phyloP scores from a whole-genome alignment of 2,797 vertebrate genomes.

The Falco peregrinus region DNA sequence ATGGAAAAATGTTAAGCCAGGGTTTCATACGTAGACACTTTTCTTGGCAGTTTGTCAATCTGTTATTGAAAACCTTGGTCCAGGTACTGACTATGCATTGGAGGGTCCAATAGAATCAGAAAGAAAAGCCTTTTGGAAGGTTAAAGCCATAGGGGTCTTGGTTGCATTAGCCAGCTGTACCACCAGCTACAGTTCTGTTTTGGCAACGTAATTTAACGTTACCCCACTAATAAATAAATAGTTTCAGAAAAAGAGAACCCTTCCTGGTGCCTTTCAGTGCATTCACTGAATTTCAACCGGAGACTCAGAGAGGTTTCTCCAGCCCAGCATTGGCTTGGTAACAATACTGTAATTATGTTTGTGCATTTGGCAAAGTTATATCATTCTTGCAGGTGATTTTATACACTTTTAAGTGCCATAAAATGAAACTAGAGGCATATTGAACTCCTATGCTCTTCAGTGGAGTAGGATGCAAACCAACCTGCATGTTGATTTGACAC shows the following conservation, averaged over 20 bases:
- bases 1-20: no score
- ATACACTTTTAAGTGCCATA: background rate
- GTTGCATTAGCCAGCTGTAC: background rate
- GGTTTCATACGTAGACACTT: background rate
- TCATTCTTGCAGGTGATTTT: background rate
- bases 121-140: background rate
- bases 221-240: background rate
- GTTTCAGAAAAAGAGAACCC: background rate
- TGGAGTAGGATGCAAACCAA: background rate
- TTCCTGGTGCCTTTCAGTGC: background rate
- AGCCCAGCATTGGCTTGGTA: background rate
- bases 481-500: background rate
- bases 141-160: background rate
- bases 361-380: background rate
- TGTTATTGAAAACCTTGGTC: background rate
- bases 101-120: background rate
- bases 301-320: background rate
- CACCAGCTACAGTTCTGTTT: background rate
- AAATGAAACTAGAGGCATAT: background rate
- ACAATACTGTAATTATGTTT: background rate
- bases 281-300: background rate
- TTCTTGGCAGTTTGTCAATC: background rate
- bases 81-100: background rate
- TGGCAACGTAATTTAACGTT: background rate
- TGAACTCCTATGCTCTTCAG: background rate